phyloP scores from a whole-genome alignment of 2,797 vertebrate genomes.

The Squalus acanthias region DNA sequence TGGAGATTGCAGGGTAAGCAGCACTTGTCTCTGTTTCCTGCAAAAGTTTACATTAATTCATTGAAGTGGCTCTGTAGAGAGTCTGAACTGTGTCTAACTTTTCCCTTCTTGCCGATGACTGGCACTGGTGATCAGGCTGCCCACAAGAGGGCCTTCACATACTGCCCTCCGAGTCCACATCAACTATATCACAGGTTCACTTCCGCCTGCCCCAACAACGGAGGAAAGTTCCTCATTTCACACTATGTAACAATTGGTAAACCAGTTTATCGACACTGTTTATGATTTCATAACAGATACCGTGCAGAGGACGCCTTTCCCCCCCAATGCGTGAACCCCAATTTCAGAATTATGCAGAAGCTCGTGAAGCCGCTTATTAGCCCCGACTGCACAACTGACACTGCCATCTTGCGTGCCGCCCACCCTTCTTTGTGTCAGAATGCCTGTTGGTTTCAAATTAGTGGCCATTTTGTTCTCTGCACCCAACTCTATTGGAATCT shows the following conservation, averaged over 20 bases:
- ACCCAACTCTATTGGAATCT: neutral
- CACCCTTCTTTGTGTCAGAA: neutral
- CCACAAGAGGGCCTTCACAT: neutral
- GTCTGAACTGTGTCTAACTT: neutral
- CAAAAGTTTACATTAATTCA: neutral
- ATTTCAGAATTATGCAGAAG: neutral
- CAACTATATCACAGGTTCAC: neutral
- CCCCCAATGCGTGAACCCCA: neutral
- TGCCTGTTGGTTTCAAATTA: neutral
- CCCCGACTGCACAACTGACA: neutral
- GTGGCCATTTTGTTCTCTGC: neutral
- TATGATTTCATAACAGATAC: neutral
- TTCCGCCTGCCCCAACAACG: neutral
- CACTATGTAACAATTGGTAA: neutral
- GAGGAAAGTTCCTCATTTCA: neutral
- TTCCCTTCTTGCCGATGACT: neutral
- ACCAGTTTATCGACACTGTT: neutral
- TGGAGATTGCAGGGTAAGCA: neutral
- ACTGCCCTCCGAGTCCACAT: neutral
- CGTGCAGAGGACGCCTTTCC: neutral
- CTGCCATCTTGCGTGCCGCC: neutral
- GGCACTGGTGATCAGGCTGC: neutral
- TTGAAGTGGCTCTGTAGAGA: neutral
- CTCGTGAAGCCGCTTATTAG: neutral
- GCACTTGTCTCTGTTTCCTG: neutral